A percentile compares a stretch with the other conserved stretches of the same genome.
Evolutionary conservation across 2,888 invertebrate species (phyloP).

Genomic region (Allophyes oxyacanthae): DNA sequence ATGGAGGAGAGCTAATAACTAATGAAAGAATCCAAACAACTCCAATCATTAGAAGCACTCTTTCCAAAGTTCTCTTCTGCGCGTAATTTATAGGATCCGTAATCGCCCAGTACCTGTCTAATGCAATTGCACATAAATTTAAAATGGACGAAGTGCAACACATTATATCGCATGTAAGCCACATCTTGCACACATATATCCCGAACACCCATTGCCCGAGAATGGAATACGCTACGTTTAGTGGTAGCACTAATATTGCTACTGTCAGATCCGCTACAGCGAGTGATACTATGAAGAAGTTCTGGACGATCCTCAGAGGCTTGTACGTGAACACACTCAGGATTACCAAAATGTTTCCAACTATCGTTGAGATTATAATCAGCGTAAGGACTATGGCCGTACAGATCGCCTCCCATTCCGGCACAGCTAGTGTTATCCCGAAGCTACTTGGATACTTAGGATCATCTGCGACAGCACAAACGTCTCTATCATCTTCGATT

Average conservation of each 20-base stretch:
- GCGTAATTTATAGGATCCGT: slow-evolving; percentile 98
- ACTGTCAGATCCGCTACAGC: slow-evolving; percentile 98
- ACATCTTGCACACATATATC: slow-evolving; percentile 97
- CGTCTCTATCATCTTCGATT: slow-evolving; percentile 79
- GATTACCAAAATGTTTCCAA: slow-evolving; percentile 98
- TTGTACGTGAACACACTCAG: slow-evolving; percentile 98
- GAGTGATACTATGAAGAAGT: slow-evolving; percentile 98
- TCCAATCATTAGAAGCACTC: slow-evolving; percentile 95
- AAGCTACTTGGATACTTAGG: slow-evolving; percentile 90
- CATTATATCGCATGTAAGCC: slow-evolving; percentile 98
- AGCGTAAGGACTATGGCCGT: slow-evolving; percentile 95
- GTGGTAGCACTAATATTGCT: slow-evolving; percentile 96
- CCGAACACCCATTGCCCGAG: slow-evolving; percentile 98
- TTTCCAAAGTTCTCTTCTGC: slow-evolving; percentile 95
- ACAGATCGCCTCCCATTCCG: slow-evolving; percentile 95
- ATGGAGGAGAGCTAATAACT: slow-evolving; percentile 96
- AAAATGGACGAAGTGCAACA: slow-evolving; percentile 98
- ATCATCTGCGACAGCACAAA: slow-evolving; percentile 80
- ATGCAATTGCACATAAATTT: slow-evolving; percentile 97
- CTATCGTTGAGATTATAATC: slow-evolving; percentile 96
- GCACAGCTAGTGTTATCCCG: slow-evolving; percentile 93
- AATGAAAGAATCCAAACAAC: slow-evolving; percentile 96
- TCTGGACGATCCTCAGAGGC: slow-evolving; percentile 97
- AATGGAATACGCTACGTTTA: slow-evolving; percentile 97
- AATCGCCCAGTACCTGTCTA: slow-evolving; percentile 98